Evolutionary conservation across 2,113 vertebrate genomes (phyloP).

Genomic region (Coptodon bakossiorum): DNA sequence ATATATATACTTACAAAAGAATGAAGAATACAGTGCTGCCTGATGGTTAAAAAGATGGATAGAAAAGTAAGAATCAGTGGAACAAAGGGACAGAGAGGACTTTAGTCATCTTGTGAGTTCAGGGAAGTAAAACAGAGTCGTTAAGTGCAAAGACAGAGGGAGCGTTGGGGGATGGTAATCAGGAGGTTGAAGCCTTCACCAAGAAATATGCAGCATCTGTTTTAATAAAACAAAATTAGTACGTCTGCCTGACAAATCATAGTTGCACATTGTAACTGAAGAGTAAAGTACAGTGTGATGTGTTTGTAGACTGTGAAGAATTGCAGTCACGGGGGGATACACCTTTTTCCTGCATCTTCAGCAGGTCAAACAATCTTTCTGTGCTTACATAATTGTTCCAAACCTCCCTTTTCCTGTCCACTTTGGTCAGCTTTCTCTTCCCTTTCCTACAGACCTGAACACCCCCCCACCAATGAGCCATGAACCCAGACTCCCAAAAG

Average conservation of each 20-base stretch:
- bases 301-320: neutral
- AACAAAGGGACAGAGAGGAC: neutral
- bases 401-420: constrained; percentile 53
- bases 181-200: neutral
- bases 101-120: neutral
- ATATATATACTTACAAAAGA: neutral
- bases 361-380: constrained; percentile 52
- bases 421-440: constrained; percentile 22
- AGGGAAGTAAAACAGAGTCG: neutral
- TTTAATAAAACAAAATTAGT: neutral
- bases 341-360: constrained; percentile 67
- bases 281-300: neutral
- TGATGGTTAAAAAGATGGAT: neutral
- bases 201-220: neutral
- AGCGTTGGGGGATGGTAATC: neutral
- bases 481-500: constrained; percentile 19
- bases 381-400: constrained; percentile 64
- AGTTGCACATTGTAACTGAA: neutral
- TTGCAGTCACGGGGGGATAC: constrained; percentile 33
- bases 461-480: neutral
- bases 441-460: constrained; percentile 35
- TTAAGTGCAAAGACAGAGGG: neutral
- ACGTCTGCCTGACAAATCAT: neutral
- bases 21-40: neutral
- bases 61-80: neutral